These are phyloP conservation scores for Piprites chloris DNA, from an alignment of 2,113 vertebrate genomes.

Conservation along the genomic window DNA sequence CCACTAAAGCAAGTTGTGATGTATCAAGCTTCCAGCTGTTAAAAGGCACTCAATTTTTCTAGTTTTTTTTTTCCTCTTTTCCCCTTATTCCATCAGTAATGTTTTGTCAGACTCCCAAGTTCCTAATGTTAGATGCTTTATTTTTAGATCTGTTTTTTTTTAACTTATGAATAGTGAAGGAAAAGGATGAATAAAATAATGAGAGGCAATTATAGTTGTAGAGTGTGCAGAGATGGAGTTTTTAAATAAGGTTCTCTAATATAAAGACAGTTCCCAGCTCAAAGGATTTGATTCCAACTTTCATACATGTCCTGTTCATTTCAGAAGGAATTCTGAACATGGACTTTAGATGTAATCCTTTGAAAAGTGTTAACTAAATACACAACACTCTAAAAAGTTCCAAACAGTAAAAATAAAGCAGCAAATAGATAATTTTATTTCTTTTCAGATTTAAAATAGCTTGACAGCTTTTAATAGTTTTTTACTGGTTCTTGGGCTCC, in stretches of 20 bases:
- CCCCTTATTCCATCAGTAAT: not conserved
- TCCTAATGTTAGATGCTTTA: not conserved
- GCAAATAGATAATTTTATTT: not conserved
- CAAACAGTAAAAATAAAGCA: not conserved
- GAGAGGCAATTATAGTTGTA: not conserved
- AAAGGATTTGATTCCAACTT: not conserved
- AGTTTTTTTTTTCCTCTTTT: not conserved
- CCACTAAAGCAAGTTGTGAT: rapidly evolving
- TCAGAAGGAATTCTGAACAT: not conserved
- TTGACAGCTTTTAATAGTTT: not conserved
- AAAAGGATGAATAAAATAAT: not conserved
- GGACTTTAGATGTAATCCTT: not conserved
- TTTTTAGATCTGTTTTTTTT: not conserved
- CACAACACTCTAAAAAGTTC: not conserved
- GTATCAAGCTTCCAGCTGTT: not conserved
- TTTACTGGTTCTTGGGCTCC: not conserved
- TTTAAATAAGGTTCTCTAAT: not conserved
- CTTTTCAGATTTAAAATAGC: not conserved
- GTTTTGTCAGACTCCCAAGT: not conserved
- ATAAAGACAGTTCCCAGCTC: not conserved
- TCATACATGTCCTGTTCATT: not conserved
- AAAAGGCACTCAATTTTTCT: not conserved
- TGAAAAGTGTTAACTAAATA: not conserved
- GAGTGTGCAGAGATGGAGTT: not conserved
- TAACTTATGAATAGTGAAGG: not conserved